These are phyloP conservation scores for Patiria miniata DNA, from an alignment of 35 echinoderm and acorn worm species.

Conservation along the genomic window DNA sequence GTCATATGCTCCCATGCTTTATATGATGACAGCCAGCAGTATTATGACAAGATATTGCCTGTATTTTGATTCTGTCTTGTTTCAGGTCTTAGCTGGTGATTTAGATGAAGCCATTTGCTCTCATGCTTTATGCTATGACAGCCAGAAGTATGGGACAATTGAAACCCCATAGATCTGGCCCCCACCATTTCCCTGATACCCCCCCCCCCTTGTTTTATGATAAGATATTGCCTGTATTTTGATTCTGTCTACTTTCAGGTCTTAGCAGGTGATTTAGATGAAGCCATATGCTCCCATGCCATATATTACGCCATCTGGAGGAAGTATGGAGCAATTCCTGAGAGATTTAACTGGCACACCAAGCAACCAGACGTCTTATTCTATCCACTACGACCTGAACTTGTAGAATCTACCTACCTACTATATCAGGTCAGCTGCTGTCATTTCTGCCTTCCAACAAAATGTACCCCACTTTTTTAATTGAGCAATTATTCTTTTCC, in stretches of 20 bases:
- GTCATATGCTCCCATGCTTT: no score
- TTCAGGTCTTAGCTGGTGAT: slow-evolving; percentile 85
- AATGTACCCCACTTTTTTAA: no score
- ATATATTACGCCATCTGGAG: slow-evolving; percentile 98
- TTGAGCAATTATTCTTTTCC: no score
- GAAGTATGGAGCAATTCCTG: slow-evolving; percentile 91
- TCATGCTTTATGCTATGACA: no score
- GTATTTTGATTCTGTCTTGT: not conserved
- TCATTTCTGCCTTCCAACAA: no score
- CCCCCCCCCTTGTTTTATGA: no score
- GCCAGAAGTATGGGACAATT: slow-evolving; percentile 70
- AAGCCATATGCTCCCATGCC: slow-evolving; percentile 94
- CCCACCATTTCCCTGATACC: no score
- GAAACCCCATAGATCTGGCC: no score
- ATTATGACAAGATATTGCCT: not conserved
- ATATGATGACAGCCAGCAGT: no score
- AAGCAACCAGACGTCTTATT: slow-evolving; percentile 93
- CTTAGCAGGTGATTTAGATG: slow-evolving; percentile 92
- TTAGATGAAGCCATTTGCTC: no score
- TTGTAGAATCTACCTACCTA: slow-evolving; percentile 95
- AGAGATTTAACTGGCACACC: slow-evolving; percentile 91
- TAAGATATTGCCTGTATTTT: not conserved
- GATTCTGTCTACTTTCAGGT: slow-evolving; percentile 56
- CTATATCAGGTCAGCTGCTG: slow-evolving; percentile 83
- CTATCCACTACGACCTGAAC: slow-evolving; percentile 92